Conservation (phyloP, 2,113 vertebrate species). For the Gambusia affinis region DNA sequence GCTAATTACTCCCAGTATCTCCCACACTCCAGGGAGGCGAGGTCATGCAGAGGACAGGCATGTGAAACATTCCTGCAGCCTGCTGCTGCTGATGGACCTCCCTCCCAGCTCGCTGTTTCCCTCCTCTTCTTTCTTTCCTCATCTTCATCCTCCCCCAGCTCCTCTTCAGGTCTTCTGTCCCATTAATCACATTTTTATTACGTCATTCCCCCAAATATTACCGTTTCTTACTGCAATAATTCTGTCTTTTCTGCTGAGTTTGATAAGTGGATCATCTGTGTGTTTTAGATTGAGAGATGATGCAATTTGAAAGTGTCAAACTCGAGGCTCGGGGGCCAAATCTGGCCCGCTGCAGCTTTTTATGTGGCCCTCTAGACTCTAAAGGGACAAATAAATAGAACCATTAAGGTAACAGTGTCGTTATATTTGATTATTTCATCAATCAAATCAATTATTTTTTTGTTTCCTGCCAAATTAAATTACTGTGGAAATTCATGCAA, state of each 20-base stretch:
- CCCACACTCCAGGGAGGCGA: conserved; percentile 73
- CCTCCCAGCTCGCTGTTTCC: conserved; percentile 41
- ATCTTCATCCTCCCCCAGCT: conserved; percentile 32
- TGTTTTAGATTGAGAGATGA: background rate
- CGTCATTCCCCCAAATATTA: background rate
- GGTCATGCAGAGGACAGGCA: conserved; percentile 77
- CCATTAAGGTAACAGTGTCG: no score
- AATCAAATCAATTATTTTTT: no score
- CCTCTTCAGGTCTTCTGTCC: conserved; percentile 24
- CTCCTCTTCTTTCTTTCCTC: conserved; percentile 41
- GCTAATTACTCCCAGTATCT: conserved; percentile 77
- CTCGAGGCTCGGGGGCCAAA: no score
- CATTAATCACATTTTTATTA: conserved; percentile 18
- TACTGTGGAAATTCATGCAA: no score
- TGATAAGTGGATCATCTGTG: background rate
- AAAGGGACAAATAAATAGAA: no score
- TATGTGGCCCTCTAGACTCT: no score
- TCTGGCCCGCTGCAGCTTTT: no score
- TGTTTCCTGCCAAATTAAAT: no score
- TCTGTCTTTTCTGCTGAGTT: background rate
- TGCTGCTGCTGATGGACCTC: conserved; percentile 45
- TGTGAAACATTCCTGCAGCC: conserved; percentile 75
- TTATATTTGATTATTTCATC: no score
- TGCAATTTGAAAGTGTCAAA: background rate
- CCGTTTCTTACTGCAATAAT: background rate